A percentile compares a stretch with the other conserved stretches of the same genome.
These are phyloP conservation scores for Orycteropus afer DNA, from an alignment of 2,113 vertebrate species.

Conservation along the genomic window DNA sequence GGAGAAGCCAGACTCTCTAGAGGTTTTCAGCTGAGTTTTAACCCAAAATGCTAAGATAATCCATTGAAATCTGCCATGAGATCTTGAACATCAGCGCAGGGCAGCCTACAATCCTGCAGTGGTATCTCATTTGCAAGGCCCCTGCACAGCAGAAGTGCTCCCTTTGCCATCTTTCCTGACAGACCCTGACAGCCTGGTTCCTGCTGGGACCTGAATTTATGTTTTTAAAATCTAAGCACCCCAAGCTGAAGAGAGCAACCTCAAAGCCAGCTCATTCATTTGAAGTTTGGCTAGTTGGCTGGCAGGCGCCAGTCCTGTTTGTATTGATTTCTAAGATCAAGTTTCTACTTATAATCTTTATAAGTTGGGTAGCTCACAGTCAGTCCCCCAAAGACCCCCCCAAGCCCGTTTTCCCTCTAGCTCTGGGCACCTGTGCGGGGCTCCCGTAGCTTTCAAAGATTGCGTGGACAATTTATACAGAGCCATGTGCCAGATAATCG, in stretches of 20 bases:
- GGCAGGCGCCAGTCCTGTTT: slow-evolving; percentile 11
- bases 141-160: neutral
- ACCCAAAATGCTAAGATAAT: neutral
- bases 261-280: slow-evolving; percentile 48
- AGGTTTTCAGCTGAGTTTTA: slow-evolving; percentile 27
- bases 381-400: slow-evolving; percentile 36
- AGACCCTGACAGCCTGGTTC: neutral
- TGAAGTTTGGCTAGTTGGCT: slow-evolving; percentile 44
- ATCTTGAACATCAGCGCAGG: neutral
- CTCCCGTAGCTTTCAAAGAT: slow-evolving; percentile 40
- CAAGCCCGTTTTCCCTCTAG: neutral
- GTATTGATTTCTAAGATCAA: slow-evolving; percentile 44
- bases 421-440: neutral
- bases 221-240: slow-evolving; percentile 42
- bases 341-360: neutral
- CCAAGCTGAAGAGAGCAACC: slow-evolving; percentile 55
- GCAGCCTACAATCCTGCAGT: neutral
- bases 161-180: slow-evolving; percentile 1
- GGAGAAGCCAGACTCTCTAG: neutral
- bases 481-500: neutral
- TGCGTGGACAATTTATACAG: neutral
- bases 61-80: neutral
- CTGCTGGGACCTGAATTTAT: slow-evolving; percentile 52
- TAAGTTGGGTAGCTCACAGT: neutral
- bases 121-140: neutral